Evolutionary conservation across 2,113 vertebrate genomes (phyloP), one percentile per base, ranked within the genome.

Genomic region (Eulacestoma nigropectus): DNA sequence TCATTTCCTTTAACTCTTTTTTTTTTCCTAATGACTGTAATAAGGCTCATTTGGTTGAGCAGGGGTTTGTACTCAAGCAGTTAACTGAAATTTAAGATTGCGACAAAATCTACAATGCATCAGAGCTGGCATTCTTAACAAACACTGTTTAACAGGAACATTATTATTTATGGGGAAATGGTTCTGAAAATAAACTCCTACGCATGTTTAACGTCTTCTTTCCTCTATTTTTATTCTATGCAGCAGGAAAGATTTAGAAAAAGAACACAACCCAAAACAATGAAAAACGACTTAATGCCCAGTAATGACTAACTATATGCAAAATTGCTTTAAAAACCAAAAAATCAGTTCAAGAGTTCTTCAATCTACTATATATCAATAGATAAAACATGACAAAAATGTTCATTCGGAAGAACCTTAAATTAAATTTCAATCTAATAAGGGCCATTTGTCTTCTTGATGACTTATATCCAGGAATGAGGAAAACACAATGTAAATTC

Each of bases 361-460:
- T 93, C 57, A 89, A 55, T 84, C 84, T 76, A 50, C 33, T n/a
- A 55, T 87, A 64, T 16, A 93, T 67, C 74, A 77, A 57, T 37
- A 91, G 96, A 96, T 94, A 96, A 96, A 92, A 91, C 68, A 89
- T 63, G 62, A 95, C 50, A 91, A 97, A 94, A 78, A 64, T 49
- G 29, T 78, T 95, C 29, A 79, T 84, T 95, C 35, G 68, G 89
- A 91, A 33, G 77, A 96, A 95, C 49, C 41, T 91, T 83, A 91
- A 85, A 89, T 87, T 96, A 90, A 91, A 68, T 85, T 97, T 75
- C 55, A 70, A 60, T 65, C 87, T 95, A 86, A 96, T 95, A 95
- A 96, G 95, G 44, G 39, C 35, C 80, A 96, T 94, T 98, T 95
- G 30, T 94, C 92, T 90, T 94, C 70, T 81, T 27, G 37, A 62